Conservation (phyloP, 1,140 invertebrate genomes). For the Sycophaga agraensis region DNA sequence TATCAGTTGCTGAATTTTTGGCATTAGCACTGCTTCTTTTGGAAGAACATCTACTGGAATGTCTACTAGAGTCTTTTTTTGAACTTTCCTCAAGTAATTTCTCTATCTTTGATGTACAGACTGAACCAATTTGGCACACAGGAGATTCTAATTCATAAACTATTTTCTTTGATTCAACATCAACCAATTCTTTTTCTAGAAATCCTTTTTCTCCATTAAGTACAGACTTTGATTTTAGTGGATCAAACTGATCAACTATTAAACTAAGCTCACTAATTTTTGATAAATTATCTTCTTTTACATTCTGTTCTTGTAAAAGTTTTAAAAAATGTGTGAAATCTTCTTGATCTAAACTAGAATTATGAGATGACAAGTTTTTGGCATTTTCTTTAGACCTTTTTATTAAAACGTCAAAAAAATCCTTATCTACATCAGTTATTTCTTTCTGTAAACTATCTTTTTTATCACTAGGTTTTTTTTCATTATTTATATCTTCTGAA, state of each 20-base stretch:
- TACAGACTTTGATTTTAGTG: slow-evolving; percentile 9
- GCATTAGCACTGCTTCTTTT: slow-evolving; percentile 25
- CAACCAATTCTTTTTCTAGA: slow-evolving; percentile 46
- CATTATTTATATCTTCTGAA: slow-evolving; percentile 40
- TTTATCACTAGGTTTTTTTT: slow-evolving; percentile 35
- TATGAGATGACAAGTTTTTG: slow-evolving; percentile 46
- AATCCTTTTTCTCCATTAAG: slow-evolving; percentile 37
- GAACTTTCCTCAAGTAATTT: slow-evolving; percentile 25
- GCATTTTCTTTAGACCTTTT: slow-evolving; percentile 45
- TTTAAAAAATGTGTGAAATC: slow-evolving; percentile 55
- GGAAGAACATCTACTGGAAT: slow-evolving; percentile 17
- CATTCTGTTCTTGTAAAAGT: slow-evolving; percentile 45
- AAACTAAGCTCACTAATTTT: not conserved
- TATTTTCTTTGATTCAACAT: not conserved
- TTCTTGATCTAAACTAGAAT: slow-evolving; percentile 53
- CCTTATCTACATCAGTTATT: slow-evolving; percentile 55
- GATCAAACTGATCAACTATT: slow-evolving; percentile 25
- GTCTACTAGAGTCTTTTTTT: slow-evolving; percentile 7
- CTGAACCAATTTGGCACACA: slow-evolving; percentile 1
- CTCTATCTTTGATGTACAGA: slow-evolving; percentile 44
- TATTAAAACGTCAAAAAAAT: slow-evolving; percentile 51
- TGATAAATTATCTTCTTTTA: slow-evolving; percentile 28
- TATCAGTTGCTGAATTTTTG: slow-evolving; percentile 23
- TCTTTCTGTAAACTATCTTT: slow-evolving; percentile 53
- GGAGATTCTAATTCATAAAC: not conserved